These are phyloP conservation scores for Gambusia yucatana DNA, from an alignment of 2,797 vertebrate species.

Conservation along the genomic window DNA sequence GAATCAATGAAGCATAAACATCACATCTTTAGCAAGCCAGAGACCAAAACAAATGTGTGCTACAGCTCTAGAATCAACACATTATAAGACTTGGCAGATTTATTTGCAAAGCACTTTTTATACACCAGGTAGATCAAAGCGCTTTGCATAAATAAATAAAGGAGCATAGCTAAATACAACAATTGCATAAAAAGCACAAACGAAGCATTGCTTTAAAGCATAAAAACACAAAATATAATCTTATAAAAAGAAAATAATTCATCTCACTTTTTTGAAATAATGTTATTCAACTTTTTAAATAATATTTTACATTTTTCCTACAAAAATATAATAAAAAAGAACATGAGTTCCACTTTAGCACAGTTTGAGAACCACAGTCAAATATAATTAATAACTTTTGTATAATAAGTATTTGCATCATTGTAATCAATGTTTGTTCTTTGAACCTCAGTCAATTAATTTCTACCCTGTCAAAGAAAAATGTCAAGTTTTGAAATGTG, in stretches of 20 bases:
- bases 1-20: neutral
- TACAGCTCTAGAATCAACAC: neutral
- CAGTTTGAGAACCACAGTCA: neutral
- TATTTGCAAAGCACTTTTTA: neutral
- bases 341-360: neutral
- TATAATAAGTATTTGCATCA: neutral
- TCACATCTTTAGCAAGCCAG: neutral
- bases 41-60: neutral
- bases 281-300: neutral
- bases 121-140: neutral
- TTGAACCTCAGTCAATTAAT: constrained; percentile 42
- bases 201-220: neutral
- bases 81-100: neutral
- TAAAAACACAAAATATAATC: neutral
- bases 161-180: neutral
- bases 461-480: neutral
- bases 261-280: neutral
- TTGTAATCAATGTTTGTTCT: neutral
- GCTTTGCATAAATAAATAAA: neutral
- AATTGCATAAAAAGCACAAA: neutral
- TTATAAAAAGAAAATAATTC: neutral
- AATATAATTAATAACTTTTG: neutral
- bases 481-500: neutral
- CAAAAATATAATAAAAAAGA: neutral
- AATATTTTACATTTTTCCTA: neutral